Evolutionary conservation across 1,140 invertebrate genomes (phyloP).

Genomic region (Araneus ventricosus): DNA sequence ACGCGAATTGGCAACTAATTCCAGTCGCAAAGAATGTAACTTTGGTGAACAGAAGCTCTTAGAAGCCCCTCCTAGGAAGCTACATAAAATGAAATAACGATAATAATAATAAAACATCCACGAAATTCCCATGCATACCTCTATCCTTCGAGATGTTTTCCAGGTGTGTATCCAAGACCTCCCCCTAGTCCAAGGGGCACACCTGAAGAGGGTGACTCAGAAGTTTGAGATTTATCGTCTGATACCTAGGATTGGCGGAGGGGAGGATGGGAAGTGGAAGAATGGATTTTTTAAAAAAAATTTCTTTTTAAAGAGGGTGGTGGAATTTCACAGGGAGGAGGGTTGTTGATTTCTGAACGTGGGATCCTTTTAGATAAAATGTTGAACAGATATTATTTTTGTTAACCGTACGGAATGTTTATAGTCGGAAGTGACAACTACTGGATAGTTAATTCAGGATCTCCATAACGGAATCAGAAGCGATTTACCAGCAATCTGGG

Average conservation of each 20-base stretch:
- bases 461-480: too few relatives aligned
- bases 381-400: too few relatives aligned
- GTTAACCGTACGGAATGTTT: too few relatives aligned
- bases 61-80: background rate
- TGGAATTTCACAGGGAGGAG: background rate
- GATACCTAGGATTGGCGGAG: background rate
- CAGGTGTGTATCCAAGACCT: background rate
- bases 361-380: too few relatives aligned
- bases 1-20: background rate
- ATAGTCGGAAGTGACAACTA: too few relatives aligned
- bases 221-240: background rate
- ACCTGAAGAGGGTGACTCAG: slow-evolving; percentile 21
- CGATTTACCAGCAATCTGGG: too few relatives aligned
- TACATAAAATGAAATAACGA: background rate
- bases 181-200: background rate
- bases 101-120: background rate
- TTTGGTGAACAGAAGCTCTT: background rate
- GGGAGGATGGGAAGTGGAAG: too few relatives aligned
- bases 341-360: slow-evolving; percentile 15
- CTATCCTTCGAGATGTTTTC: background rate
- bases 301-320: background rate
- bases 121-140: background rate
- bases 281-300: background rate
- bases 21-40: background rate
- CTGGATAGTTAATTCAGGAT: too few relatives aligned